Conservation (phyloP, 1,140 invertebrate genomes). For the Homalodisca vitripennis region DNA sequence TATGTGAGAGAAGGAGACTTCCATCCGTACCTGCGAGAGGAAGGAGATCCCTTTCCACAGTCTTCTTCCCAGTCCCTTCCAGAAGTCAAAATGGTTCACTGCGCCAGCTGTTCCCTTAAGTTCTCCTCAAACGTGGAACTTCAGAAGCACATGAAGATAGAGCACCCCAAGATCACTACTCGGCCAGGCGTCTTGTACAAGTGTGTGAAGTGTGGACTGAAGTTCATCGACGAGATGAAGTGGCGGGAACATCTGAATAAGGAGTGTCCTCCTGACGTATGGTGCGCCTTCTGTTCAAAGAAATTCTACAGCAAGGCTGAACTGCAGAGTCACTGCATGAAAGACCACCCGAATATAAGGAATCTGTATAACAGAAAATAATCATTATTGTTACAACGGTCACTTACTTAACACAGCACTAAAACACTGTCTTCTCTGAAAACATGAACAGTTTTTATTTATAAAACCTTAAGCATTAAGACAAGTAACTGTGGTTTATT, state of each 20-base stretch:
- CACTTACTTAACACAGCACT: too few species aligned
- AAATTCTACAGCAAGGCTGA: conserved; percentile 21
- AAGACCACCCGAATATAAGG: not conserved
- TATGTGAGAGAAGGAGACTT: not conserved
- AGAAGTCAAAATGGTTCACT: not conserved
- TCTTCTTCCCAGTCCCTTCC: too few species aligned
- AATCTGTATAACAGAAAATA: conserved; percentile 12
- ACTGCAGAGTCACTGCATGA: not conserved
- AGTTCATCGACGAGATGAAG: not conserved
- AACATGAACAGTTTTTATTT: too few species aligned
- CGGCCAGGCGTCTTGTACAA: not conserved
- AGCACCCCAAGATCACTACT: not conserved
- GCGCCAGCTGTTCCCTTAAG: not conserved
- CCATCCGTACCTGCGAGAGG: not conserved
- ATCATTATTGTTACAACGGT: too few species aligned
- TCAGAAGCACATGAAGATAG: not conserved
- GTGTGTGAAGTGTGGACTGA: not conserved
- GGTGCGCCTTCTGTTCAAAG: conserved; percentile 21
- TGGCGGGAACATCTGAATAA: not conserved
- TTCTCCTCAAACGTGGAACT: conserved; percentile 2
- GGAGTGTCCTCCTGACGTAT: conserved; percentile 2
- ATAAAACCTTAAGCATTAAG: too few species aligned
- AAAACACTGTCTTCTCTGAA: too few species aligned
- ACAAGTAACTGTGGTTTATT: too few species aligned
- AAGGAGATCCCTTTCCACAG: not conserved